phyloP scores from a whole-genome alignment of 2,113 vertebrate genomes.

The Hippocampus comes region DNA sequence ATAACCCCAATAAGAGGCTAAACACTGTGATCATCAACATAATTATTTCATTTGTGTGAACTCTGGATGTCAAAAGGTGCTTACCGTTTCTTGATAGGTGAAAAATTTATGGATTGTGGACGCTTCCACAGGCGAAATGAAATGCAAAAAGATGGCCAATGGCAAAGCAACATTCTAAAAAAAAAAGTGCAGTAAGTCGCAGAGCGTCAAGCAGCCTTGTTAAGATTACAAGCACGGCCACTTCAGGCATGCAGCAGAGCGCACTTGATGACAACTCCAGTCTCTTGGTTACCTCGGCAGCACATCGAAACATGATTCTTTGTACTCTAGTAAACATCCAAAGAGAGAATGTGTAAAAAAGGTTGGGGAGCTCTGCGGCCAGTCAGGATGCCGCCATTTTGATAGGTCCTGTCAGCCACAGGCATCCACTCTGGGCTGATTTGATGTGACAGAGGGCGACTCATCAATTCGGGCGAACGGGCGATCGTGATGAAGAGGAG shows the following conservation, averaged over 20 bases:
- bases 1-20: not conserved
- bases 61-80: not conserved
- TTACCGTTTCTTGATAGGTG: slow-evolving; percentile 12
- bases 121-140: slow-evolving; percentile 36
- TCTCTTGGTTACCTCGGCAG: slow-evolving; percentile 13
- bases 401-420: not conserved
- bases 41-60: not conserved
- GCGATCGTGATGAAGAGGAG: not conserved
- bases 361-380: not conserved
- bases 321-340: not conserved
- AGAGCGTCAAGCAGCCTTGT: slow-evolving; percentile 40
- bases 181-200: slow-evolving; percentile 39
- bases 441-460: not conserved
- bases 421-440: not conserved
- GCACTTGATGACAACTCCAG: slow-evolving; percentile 1
- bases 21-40: slow-evolving; percentile 1
- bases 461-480: not conserved
- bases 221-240: slow-evolving; percentile 42
- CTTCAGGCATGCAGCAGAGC: slow-evolving; percentile 15
- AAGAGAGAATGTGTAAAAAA: not conserved
- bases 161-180: slow-evolving; percentile 42
- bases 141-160: slow-evolving; percentile 50
- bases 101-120: slow-evolving; percentile 20
- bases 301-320: slow-evolving; percentile 15
- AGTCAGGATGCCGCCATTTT: not conserved